phyloP scores from a whole-genome alignment of 2,797 vertebrate species.

The Poeciliopsis paucimaculata region DNA sequence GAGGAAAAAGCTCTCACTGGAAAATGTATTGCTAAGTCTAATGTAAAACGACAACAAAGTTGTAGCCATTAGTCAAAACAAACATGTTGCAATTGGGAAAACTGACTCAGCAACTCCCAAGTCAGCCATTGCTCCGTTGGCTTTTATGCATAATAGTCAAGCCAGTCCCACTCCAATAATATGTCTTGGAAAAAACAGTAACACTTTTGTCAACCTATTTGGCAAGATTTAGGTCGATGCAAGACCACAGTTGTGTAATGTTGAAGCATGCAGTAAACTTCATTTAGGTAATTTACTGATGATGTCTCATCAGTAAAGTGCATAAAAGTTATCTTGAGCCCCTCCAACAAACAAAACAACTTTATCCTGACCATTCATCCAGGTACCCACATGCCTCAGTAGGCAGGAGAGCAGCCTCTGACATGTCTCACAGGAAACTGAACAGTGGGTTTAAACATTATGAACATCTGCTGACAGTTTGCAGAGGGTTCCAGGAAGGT shows the following conservation, averaged over 20 bases:
- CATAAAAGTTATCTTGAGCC: not conserved
- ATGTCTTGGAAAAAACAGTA: not conserved
- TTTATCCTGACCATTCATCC: not conserved
- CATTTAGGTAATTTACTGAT: not conserved
- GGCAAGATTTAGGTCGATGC: not conserved
- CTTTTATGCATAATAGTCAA: not conserved
- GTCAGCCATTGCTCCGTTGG: not conserved
- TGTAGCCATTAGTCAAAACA: not conserved
- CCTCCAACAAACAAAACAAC: no score
- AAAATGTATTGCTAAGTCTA: not conserved
- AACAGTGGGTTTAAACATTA: conserved; percentile 36
- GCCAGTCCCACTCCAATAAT: not conserved
- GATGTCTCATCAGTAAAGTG: not conserved
- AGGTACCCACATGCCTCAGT: not conserved
- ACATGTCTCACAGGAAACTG: conserved; percentile 7
- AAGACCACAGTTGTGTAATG: not conserved
- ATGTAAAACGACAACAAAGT: not conserved
- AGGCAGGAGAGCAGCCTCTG: conserved; percentile 6
- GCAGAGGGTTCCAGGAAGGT: conserved; percentile 61
- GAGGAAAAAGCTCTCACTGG: not conserved
- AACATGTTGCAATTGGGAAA: not conserved
- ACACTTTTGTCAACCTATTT: not conserved
- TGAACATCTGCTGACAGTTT: conserved; percentile 68
- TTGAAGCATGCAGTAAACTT: not conserved
- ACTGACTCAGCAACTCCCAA: no score